Evolutionary conservation across 2,888 invertebrate genomes (phyloP).

Genomic region (Drosophila bunnanda): DNA sequence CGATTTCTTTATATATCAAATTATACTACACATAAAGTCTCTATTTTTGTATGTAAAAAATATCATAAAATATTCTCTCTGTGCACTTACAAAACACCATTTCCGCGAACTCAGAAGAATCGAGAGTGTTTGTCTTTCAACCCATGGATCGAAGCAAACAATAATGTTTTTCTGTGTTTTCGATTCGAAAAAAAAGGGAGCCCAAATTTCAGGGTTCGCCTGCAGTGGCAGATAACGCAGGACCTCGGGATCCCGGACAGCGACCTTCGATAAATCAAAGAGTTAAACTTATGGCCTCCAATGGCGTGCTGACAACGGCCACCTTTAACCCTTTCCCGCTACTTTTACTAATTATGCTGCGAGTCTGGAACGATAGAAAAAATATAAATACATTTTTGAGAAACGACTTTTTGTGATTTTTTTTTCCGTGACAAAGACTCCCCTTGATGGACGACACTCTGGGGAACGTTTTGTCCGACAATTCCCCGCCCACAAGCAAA

Average conservation of each 20-base stretch:
- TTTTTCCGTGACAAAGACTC: conserved; percentile 19
- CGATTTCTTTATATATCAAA: background rate
- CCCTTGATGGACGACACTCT: conserved; percentile 70
- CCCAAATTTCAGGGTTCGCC: conserved; percentile 40
- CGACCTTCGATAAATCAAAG: conserved; percentile 64
- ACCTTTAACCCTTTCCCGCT: conserved; percentile 68
- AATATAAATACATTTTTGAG: conserved; percentile 57
- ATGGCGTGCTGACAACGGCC: conserved; percentile 58
- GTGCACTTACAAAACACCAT: conserved; percentile 29
- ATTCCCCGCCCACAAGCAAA: conserved; percentile 57
- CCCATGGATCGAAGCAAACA: conserved; percentile 16
- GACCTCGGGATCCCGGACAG: conserved; percentile 20
- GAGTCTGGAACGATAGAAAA: conserved; percentile 33
- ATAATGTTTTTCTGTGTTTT: conserved; percentile 34
- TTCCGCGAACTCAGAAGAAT: conserved; percentile 49
- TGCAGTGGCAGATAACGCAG: conserved; percentile 35
- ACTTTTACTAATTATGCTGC: conserved; percentile 67
- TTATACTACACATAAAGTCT: background rate
- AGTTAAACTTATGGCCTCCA: conserved; percentile 56
- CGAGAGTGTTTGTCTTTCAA: conserved; percentile 59
- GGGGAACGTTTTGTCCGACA: conserved; percentile 66
- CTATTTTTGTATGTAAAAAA: background rate
- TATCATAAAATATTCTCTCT: background rate
- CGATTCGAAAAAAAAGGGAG: background rate
- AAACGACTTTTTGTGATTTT: conserved; percentile 49